Base-by-base conservation (phyloP, 64 coral and sea anemone species). In the Montipora foliosa region DNA sequence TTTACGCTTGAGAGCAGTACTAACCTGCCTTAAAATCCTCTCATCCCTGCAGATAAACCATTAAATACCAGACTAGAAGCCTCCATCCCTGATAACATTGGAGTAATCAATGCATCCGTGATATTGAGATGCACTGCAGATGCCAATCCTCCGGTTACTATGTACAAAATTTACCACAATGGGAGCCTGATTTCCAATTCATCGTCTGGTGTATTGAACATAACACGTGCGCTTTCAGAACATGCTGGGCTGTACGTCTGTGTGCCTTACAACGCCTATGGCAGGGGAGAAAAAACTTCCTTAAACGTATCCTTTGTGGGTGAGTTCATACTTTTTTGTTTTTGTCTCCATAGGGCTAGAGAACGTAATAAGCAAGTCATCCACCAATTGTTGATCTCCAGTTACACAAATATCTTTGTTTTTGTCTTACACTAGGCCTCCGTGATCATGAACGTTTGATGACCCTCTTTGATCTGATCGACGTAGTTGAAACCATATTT, bases 141-240 rank as follows among this genome's bases (percentile, higher is more conserved):
- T 49, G 93, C 93, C 53, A 77, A 81, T 77, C 93, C 93, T 21
- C 87, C 93, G 17, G 51, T 84, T 37, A 89, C 76, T 2, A 19
- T 55, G 7, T 94, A 83, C 61, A 90, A 83, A 10, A 79, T 94
- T 68, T 94, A 82, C 14, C 86, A 90, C 67, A 67, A 90, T 77
- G 79, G 80, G 13, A 77, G 17, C n/a, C 17, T 67, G 6, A 47
- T 94, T 44, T 88, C 49, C 2, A 47, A 88, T 73, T 48, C 85
- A n/a, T 59, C 78, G 10, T 78, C 71, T 76, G 87, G 87, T 3
- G 17, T 78, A 19, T 58, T 68, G 51, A 94, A 89, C 49, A 83
- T 94, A 14, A 76, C 86, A 77, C 77, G 51, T 3, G 64, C 83
- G 5, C 16, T 79, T 21, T 6, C 47, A 20, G 59, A 79, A 5